Evolutionary conservation across 2,113 vertebrate genomes (phyloP).

Genomic region (Ceyx melanurus): DNA sequence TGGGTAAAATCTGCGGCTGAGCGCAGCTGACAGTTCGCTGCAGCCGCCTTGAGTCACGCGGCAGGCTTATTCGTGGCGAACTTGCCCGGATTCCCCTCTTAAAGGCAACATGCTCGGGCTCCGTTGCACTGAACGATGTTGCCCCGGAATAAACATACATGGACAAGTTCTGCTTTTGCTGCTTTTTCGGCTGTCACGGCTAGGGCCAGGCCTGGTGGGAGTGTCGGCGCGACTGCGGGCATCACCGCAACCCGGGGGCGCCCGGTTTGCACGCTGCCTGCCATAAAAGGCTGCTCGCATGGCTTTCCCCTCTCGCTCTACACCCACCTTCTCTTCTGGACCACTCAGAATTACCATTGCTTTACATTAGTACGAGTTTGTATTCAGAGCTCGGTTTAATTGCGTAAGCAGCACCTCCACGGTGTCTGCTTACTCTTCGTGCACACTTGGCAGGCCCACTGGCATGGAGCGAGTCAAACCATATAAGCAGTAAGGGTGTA

Average conservation of each 20-base stretch:
- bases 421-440: not conserved
- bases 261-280: rapidly evolving
- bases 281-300: rapidly evolving
- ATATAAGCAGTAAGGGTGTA: not conserved
- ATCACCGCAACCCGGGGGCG: too few relatives aligned
- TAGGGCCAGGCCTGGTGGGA: rapidly evolving
- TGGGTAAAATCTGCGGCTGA: rapidly evolving
- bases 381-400: not conserved
- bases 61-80: rapidly evolving
- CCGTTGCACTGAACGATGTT: rapidly evolving
- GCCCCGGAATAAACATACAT: rapidly evolving
- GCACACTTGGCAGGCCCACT: not conserved
- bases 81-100: rapidly evolving
- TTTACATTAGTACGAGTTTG: rapidly evolving
- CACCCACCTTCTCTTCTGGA: not conserved
- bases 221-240: too few relatives aligned
- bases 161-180: too few relatives aligned
- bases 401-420: rapidly evolving
- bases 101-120: rapidly evolving
- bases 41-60: rapidly evolving
- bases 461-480: not conserved
- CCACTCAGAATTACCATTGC: not conserved
- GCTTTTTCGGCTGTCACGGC: rapidly evolving
- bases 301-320: not conserved
- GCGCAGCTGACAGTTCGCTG: rapidly evolving